phyloP scores from a whole-genome alignment of 2,113 vertebrate species.

The Equus przewalskii region DNA sequence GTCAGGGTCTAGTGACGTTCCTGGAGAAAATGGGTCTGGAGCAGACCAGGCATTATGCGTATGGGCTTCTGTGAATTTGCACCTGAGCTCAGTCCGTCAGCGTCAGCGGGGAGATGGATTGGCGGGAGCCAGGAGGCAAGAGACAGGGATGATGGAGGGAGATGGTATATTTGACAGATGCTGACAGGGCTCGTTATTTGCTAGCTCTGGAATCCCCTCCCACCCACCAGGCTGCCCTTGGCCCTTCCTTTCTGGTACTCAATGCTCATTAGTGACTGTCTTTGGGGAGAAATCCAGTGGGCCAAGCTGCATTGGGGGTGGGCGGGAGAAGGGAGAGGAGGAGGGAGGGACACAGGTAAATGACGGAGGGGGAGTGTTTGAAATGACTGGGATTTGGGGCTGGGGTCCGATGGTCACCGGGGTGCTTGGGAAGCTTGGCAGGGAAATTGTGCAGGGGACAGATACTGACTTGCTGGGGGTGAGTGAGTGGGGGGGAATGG shows the following conservation, averaged over 20 bases:
- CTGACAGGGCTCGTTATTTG: conserved; percentile 81
- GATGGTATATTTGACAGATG: conserved; percentile 83
- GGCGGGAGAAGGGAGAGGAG: not conserved
- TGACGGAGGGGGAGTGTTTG: not conserved
- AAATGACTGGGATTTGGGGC: not conserved
- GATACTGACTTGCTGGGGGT: not conserved
- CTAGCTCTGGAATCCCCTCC: conserved; percentile 74
- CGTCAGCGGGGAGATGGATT: conserved; percentile 76
- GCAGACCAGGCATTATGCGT: not conserved
- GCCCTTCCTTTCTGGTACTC: conserved; percentile 71
- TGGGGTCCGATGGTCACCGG: not conserved
- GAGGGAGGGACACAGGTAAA: not conserved
- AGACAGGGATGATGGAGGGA: conserved; percentile 83
- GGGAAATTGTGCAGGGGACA: not conserved
- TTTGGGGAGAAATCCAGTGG: conserved; percentile 19
- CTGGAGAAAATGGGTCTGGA: conserved; percentile 41
- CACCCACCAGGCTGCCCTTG: conserved; percentile 78
- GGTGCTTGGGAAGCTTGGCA: not conserved
- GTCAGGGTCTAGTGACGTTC: not conserved
- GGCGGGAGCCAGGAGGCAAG: conserved; percentile 74
- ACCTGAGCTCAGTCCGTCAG: conserved; percentile 67
- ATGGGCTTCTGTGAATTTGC: not conserved
- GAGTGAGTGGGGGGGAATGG: not conserved
- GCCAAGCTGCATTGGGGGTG: not conserved
- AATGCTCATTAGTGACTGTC: conserved; percentile 59